These are phyloP conservation scores for Troides oblongomaculatus DNA, from an alignment of 2,888 invertebrate species.

Conservation along the genomic window DNA sequence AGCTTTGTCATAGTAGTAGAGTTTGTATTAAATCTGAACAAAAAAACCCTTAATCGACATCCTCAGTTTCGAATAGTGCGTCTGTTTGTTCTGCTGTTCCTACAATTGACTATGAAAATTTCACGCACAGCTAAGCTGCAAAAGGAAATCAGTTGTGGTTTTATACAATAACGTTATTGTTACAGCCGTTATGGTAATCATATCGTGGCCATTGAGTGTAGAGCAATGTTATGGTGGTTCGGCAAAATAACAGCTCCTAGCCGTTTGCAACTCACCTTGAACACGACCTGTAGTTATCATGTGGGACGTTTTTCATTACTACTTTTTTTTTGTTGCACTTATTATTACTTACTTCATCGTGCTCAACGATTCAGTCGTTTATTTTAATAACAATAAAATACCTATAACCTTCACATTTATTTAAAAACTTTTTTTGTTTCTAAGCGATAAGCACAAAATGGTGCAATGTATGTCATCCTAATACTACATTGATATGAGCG, in stretches of 20 bases:
- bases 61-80: slow-evolving; percentile 1
- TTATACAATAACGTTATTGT: slow-evolving; percentile 29
- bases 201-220: slow-evolving; percentile 15
- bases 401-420: neutral
- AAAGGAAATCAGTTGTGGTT: slow-evolving; percentile 30
- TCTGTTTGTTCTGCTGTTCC: slow-evolving; percentile 7
- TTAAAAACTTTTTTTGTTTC: no score
- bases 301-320: slow-evolving; percentile 8
- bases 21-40: neutral
- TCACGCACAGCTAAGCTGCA: slow-evolving; percentile 29
- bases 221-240: slow-evolving; percentile 22
- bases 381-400: neutral
- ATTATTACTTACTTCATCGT: slow-evolving; percentile 1
- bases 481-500: no score
- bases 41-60: slow-evolving; percentile 13
- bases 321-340: neutral
- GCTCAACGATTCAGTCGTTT: neutral
- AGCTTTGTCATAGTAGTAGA: neutral
- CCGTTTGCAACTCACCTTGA: slow-evolving; percentile 9
- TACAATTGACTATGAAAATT: slow-evolving; percentile 25
- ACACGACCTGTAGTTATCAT: slow-evolving; percentile 2
- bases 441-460: no score
- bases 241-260: slow-evolving; percentile 9
- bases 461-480: no score
- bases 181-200: slow-evolving; percentile 27